These are phyloP conservation scores for Mastomys natalensis DNA, from an alignment of 2,113 vertebrate species.

Conservation along the genomic window DNA sequence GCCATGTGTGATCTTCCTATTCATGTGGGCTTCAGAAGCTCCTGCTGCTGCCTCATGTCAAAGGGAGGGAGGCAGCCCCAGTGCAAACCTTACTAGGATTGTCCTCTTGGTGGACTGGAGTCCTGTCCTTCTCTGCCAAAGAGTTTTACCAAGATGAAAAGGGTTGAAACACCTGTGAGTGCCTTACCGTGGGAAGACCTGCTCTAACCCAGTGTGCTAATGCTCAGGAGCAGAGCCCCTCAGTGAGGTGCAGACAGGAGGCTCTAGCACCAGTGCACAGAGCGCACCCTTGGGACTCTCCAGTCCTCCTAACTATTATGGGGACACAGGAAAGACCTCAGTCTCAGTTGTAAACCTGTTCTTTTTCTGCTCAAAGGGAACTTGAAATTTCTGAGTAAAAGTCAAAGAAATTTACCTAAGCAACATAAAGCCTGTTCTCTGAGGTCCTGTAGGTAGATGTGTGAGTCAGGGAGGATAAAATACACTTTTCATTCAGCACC, in stretches of 20 bases:
- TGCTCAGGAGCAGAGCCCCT: not conserved
- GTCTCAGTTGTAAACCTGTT: not conserved
- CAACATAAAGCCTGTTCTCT: not conserved
- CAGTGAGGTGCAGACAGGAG: not conserved
- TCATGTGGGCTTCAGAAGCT: not conserved
- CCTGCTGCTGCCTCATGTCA: not conserved
- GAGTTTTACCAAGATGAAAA: slow-evolving; percentile 36
- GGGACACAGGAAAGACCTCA: not conserved
- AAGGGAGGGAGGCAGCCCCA: not conserved
- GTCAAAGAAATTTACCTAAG: not conserved
- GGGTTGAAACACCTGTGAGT: slow-evolving; percentile 56
- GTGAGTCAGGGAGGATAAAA: not conserved
- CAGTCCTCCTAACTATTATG: not conserved
- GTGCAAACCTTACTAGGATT: not conserved
- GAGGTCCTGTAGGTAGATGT: not conserved
- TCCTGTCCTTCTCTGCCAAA: slow-evolving; percentile 6
- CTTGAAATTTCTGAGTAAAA: not conserved
- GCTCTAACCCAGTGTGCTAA: not conserved
- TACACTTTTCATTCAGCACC: not conserved
- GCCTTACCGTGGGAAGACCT: slow-evolving; percentile 64
- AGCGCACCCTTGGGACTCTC: fast-evolving
- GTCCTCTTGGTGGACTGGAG: not conserved
- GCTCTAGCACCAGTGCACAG: not conserved
- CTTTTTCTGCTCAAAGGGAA: not conserved
- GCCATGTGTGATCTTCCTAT: not conserved